These are phyloP conservation scores for Rhagium mordax DNA, from an alignment of 2,888 invertebrate genomes.

Conservation along the genomic window DNA sequence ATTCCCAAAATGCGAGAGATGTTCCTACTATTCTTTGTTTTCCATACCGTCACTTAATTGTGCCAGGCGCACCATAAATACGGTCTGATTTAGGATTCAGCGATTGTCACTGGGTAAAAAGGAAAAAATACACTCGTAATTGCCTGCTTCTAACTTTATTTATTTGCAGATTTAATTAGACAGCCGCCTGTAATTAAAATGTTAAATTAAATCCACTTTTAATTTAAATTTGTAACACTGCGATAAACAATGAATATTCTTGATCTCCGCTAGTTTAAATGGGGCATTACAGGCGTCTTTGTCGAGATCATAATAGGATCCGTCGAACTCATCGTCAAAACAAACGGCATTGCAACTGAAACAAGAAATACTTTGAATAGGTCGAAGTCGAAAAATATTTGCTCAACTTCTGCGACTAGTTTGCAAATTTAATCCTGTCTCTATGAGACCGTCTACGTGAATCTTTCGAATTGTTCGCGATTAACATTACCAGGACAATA, in stretches of 20 bases:
- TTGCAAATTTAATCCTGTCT: too few relatives aligned
- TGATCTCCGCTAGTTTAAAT: not conserved
- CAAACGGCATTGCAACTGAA: too few relatives aligned
- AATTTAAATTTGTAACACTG: constrained; percentile 23
- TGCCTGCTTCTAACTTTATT: constrained; percentile 26
- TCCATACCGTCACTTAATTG: constrained; percentile 55
- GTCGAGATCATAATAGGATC: not conserved
- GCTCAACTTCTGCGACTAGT: too few relatives aligned
- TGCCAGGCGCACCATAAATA: constrained; percentile 54
- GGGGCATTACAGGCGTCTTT: not conserved
- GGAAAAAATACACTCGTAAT: constrained; percentile 15
- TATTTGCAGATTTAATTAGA: constrained; percentile 28
- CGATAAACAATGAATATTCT: not conserved
- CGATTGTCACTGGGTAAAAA: constrained; percentile 20
- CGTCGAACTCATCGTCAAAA: too few relatives aligned
- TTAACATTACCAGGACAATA: too few relatives aligned
- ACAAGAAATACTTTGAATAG: too few relatives aligned
- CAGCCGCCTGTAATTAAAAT: constrained; percentile 28
- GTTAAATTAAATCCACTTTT: constrained; percentile 28
- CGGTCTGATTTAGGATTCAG: constrained; percentile 49
- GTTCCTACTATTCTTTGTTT: constrained; percentile 61
- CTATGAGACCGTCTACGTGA: too few relatives aligned
- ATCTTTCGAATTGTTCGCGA: too few relatives aligned
- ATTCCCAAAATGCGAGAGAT: too few relatives aligned
- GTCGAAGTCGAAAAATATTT: too few relatives aligned